Evolutionary conservation across 1,140 invertebrate species (phyloP), one percentile per base, ranked within the genome.

Genomic region (Leptinotarsa texana): DNA sequence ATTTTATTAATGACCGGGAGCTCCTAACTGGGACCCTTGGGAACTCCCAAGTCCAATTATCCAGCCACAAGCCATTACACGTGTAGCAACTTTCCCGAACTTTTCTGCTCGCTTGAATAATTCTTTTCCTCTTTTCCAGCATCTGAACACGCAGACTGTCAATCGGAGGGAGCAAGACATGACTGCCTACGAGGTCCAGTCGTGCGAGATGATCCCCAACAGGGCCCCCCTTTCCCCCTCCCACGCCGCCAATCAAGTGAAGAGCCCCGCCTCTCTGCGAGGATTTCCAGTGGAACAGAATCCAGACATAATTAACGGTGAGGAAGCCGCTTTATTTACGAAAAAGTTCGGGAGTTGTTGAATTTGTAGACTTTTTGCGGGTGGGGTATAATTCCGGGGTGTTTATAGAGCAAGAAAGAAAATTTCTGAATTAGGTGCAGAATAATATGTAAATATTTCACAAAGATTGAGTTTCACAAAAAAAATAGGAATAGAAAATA

Each of bases 251-350:
- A 80, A 78, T 80, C 66, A 78, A 79, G 63, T 83, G 80, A 78
- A 73, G 8, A 79, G 78, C 70, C 78, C 78, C 51, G 85, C 0
- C 83, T 85, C 24, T 79, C 82, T 18, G 75, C 84, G 63, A 33
- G 72, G 75, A 78, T 91, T 90, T 82, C 85, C 86, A 65, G 83
- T 87, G 74, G 91, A 93, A 80, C 91, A 91, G 83, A 93, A 93
- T 85, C 92, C 92, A 18, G 92, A 93, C 85, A 85, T 93, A 80
- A 91, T 93, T 83, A 93, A 92, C 84, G 92, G 93, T 81, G 91
- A 91, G 24, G 88, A 75, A 89, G 63, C 22, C 22, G 63, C 27
- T 66, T 33, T 66, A 17, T 66, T 66, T 22, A 67, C 63, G 15
- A 47, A 74, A 17, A 42, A 47, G 13, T 66, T 27, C 65, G 6